These are phyloP conservation scores for Glomeris maerens DNA, from an alignment of 1,140 invertebrate species.

Conservation along the genomic window DNA sequence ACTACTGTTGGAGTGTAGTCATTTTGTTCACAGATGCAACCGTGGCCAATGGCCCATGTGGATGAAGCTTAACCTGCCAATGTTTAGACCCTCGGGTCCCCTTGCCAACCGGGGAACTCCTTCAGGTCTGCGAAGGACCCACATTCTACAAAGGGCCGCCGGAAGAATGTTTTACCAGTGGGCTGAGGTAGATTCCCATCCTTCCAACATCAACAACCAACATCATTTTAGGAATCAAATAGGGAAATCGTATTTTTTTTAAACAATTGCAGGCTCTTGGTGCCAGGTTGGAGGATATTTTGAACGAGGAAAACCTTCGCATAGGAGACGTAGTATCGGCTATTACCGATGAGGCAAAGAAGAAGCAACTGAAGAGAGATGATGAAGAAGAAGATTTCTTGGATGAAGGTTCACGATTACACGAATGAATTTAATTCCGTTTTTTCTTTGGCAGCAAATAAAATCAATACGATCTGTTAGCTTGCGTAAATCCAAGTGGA, in stretches of 20 bases:
- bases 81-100: constrained; percentile 59
- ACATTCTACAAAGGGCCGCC: constrained; percentile 74
- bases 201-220: too few relatives aligned
- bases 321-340: constrained; percentile 50
- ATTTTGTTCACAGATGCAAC: constrained; percentile 94
- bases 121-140: constrained; percentile 49
- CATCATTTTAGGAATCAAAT: neutral
- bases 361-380: constrained; percentile 66
- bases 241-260: constrained; percentile 10
- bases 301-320: constrained; percentile 42
- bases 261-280: constrained; percentile 50
- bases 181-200: constrained; percentile 70
- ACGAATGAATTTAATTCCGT: neutral
- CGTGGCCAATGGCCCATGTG: constrained; percentile 93
- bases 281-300: constrained; percentile 56
- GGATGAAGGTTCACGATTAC: constrained; percentile 83
- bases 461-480: constrained; percentile 31
- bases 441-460: neutral
- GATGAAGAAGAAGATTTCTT: constrained; percentile 97
- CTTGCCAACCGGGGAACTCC: constrained; percentile 34
- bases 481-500: constrained; percentile 69
- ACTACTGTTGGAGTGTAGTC: constrained; percentile 82
- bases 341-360: constrained; percentile 63
- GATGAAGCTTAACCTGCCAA: constrained; percentile 75
- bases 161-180: constrained; percentile 95